Percentiles rank a stretch among this genome's conserved stretches.
Conservation (phyloP, 2,113 vertebrate genomes). For the Nasalis larvatus region DNA sequence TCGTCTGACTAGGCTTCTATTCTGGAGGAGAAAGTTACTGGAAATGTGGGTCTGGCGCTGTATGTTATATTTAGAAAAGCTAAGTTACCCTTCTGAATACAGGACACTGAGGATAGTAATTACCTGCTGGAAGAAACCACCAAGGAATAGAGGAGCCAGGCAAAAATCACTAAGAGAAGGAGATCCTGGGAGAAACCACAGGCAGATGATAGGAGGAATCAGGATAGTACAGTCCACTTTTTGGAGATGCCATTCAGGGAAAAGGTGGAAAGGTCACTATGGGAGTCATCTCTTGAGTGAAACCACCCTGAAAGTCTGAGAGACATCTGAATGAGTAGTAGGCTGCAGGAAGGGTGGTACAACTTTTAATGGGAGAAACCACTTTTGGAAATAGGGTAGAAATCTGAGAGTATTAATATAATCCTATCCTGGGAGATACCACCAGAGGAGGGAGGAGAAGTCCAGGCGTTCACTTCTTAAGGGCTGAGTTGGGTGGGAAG, state of each 20-base stretch:
- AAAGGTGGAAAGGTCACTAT: background rate
- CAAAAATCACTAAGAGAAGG: background rate
- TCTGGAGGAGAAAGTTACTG: background rate
- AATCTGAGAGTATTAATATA: background rate
- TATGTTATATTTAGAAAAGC: background rate
- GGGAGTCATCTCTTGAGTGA: background rate
- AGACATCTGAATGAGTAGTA: background rate
- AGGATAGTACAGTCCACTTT: background rate
- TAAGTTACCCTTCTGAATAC: background rate
- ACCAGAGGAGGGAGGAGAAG: background rate
- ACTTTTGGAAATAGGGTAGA: background rate
- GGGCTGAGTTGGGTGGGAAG: background rate
- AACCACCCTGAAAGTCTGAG: background rate
- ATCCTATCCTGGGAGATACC: background rate
- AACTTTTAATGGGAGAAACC: background rate
- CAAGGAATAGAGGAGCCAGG: background rate
- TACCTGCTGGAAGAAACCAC: background rate
- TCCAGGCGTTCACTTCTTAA: background rate
- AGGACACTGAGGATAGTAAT: background rate
- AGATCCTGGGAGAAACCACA: background rate
- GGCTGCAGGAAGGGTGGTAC: background rate
- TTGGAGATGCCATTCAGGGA: background rate
- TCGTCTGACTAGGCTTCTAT: background rate
- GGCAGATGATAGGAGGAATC: background rate
- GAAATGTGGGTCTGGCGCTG: background rate